Evolutionary conservation across 2,113 vertebrate species (phyloP).

Genomic region (Cisticola juncidis): DNA sequence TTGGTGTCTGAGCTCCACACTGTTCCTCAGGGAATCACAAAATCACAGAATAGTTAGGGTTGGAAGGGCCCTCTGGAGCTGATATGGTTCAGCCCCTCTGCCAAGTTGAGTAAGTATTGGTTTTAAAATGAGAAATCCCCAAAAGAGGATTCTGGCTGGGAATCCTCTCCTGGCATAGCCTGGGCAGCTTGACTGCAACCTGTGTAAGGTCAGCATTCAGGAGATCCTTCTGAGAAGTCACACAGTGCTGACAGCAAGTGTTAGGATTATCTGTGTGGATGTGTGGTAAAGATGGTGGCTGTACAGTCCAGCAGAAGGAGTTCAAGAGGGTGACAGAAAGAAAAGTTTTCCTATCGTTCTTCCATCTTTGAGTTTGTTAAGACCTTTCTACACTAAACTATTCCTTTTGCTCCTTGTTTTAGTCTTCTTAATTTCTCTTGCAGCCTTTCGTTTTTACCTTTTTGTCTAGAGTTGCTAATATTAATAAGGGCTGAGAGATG

Average conservation of each 20-base stretch:
- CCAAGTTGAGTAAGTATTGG: background rate
- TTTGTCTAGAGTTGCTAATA: background rate
- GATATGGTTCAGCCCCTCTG: background rate
- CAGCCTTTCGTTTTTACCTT: background rate
- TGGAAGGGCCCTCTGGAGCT: background rate
- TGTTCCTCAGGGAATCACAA: background rate
- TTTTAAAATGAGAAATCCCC: background rate
- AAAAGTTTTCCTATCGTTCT: background rate
- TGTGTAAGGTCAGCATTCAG: background rate
- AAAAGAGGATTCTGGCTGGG: background rate
- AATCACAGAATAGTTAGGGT: background rate
- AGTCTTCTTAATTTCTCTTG: background rate
- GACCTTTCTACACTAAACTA: background rate
- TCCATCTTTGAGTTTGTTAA: background rate
- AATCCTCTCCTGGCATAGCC: background rate
- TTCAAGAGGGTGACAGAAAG: background rate
- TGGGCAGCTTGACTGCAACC: background rate
- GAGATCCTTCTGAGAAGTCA: background rate
- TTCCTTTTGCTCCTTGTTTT: background rate
- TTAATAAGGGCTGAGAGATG: background rate
- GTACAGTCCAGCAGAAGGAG: background rate
- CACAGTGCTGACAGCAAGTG: rapidly evolving
- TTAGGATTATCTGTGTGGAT: background rate
- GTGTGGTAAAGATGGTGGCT: background rate
- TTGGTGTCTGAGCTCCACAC: background rate